Percentiles rank a stretch among this genome's conserved stretches.
Evolutionary conservation across 2,797 vertebrate genomes (phyloP).

Genomic region (Gadopsis bispinosus): DNA sequence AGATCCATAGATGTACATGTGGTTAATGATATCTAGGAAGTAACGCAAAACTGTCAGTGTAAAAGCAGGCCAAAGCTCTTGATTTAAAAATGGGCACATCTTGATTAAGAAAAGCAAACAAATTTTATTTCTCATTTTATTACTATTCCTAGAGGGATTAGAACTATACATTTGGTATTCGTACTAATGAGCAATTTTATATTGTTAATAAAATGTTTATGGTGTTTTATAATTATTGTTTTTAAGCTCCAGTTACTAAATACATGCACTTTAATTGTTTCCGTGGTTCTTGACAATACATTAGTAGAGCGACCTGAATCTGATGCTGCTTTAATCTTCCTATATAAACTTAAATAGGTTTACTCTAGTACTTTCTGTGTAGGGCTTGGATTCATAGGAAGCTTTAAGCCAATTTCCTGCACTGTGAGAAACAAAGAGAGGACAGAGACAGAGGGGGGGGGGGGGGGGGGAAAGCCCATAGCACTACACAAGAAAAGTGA

Average conservation of each 20-base stretch:
- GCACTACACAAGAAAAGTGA: neutral
- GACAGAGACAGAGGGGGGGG: neutral
- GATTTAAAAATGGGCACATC: neutral
- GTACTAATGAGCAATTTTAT: neutral
- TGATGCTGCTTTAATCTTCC: neutral
- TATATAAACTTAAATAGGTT: neutral
- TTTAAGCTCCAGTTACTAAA: neutral
- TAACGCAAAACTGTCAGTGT: neutral
- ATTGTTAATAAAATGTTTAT: neutral
- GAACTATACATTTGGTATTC: neutral
- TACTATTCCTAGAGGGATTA: neutral
- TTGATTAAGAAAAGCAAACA: neutral
- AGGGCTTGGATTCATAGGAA: slow-evolving; percentile 39
- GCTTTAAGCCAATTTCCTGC: slow-evolving; percentile 44
- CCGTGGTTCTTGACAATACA: neutral
- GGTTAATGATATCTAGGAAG: slow-evolving; percentile 42
- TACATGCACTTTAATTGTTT: neutral
- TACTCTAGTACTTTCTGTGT: neutral
- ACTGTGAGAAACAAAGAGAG: slow-evolving; percentile 23
- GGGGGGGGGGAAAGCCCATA: neutral
- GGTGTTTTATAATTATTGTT: neutral
- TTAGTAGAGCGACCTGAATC: neutral
- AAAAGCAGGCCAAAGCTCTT: neutral
- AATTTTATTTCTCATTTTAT: neutral
- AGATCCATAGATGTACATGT: slow-evolving; percentile 14